phyloP scores from a whole-genome alignment of 2,888 invertebrate species.

The Vesta saturnalis region DNA sequence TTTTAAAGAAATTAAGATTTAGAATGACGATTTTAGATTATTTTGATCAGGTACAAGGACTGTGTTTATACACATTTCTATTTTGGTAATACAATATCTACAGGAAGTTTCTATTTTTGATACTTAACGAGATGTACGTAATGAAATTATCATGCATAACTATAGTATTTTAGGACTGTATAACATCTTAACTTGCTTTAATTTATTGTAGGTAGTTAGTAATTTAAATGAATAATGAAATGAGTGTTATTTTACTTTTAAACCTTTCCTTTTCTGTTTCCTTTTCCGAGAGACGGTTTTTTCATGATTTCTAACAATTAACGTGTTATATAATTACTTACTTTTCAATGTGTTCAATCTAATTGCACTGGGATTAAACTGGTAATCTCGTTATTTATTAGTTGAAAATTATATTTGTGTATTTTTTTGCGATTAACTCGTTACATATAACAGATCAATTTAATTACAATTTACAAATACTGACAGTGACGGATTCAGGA shows the following conservation, averaged over 20 bases:
- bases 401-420: no score
- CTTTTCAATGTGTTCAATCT: no score
- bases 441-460: no score
- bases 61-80: neutral
- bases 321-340: no score
- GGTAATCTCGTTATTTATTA: no score
- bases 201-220: neutral
- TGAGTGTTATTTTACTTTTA: neutral
- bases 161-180: neutral
- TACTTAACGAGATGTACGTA: neutral
- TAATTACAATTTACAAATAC: no score
- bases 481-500: no score
- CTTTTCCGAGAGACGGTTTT: no score
- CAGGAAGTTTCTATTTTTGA: neutral
- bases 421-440: no score
- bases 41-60: neutral
- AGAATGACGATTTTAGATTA: neutral
- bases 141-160: neutral
- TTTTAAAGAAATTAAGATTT: no score
- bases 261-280: neutral
- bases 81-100: neutral
- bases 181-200: neutral
- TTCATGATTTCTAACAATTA: no score
- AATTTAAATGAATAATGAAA: slow-evolving; percentile 1
- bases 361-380: no score